Evolutionary conservation across 2,888 invertebrate species (phyloP), one percentile per base, ranked within the genome.

Genomic region (Euspilapteryx auroguttella): DNA sequence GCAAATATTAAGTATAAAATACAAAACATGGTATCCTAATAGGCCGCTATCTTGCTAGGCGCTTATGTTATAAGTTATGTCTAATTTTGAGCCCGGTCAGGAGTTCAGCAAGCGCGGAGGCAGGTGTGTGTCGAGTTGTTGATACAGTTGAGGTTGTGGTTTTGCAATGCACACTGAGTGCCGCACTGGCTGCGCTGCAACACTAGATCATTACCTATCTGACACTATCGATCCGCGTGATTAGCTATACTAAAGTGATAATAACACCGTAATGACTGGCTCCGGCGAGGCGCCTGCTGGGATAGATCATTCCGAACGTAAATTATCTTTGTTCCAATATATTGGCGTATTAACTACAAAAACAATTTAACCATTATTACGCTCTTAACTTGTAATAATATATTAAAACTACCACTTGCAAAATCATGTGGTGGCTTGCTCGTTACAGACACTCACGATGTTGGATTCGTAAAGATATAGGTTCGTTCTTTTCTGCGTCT

Each of bases 181-280:
- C 12, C 6, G 17, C 14, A 10, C 17, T 11, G 5, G 12, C 23
- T 12, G 47, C 55, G 53, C 47, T 46, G 43, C 44, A 44, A 49
- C 42, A 47, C 49, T 35, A 49, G 59, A 59, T 62, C 49, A 55
- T 56, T 61, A 65, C 62, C 58, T 47, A 65, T 62, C 58, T 47
- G 50, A 56, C 45, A 61, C 53, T 58, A 58, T 56, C 52, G 50
- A 55, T 47, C 45, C 50, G 47, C 49, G 47, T 58, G 57, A 65
- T 65, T 63, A 57, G 62, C 53, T 55, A 47, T 51, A 59, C 49
- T 57, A 56, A 64, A 58, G 58, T 56, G 57, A 59, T 66, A 65
- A 65, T 64, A 49, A 53, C 47, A 41, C 44, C 40, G 42, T 62
- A 59, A 64, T 62, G 52, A 55, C 47, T 43, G 38, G 44, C 45